phyloP scores from a whole-genome alignment of 2,888 invertebrate species.

The Mythimna impura region DNA sequence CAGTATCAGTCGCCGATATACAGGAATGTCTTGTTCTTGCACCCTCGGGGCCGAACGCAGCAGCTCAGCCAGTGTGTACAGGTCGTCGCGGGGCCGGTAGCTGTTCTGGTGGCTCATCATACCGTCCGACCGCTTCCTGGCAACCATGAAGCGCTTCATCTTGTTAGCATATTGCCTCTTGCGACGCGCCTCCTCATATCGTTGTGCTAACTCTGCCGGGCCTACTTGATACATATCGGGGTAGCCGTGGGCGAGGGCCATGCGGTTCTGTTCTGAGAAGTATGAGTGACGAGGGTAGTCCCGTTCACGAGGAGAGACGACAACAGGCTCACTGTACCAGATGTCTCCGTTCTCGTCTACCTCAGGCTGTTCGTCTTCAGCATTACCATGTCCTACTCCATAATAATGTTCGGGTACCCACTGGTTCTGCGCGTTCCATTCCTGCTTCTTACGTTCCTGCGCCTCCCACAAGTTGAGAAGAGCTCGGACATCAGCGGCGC shows the following conservation, averaged over 20 bases:
- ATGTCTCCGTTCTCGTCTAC: slow-evolving; percentile 89
- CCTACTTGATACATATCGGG: slow-evolving; percentile 86
- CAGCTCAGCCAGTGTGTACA: slow-evolving; percentile 91
- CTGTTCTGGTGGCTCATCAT: slow-evolving; percentile 82
- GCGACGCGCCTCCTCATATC: slow-evolving; percentile 87
- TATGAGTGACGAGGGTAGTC: slow-evolving; percentile 86
- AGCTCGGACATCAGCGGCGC: slow-evolving; percentile 91
- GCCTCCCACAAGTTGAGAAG: slow-evolving; percentile 91
- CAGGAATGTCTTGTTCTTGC: slow-evolving; percentile 90
- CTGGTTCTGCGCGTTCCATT: slow-evolving; percentile 85
- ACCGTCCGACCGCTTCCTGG: slow-evolving; percentile 88
- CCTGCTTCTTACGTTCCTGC: slow-evolving; percentile 89
- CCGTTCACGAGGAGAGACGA: slow-evolving; percentile 84
- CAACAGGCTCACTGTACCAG: slow-evolving; percentile 91
- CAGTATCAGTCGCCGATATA: slow-evolving; percentile 91
- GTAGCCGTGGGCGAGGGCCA: slow-evolving; percentile 82
- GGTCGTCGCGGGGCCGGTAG: slow-evolving; percentile 89
- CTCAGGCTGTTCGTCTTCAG: slow-evolving; percentile 88
- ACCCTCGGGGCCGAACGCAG: slow-evolving; percentile 88
- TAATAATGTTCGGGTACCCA: slow-evolving; percentile 83
- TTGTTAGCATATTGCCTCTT: slow-evolving; percentile 88
- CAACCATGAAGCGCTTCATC: slow-evolving; percentile 92
- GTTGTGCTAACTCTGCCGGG: slow-evolving; percentile 84
- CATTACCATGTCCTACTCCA: slow-evolving; percentile 76
- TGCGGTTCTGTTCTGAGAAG: slow-evolving; percentile 87